Evolutionary conservation across 2,113 vertebrate species (phyloP), one percentile per base, ranked within the genome.

Genomic region (Lucifuga dentata): DNA sequence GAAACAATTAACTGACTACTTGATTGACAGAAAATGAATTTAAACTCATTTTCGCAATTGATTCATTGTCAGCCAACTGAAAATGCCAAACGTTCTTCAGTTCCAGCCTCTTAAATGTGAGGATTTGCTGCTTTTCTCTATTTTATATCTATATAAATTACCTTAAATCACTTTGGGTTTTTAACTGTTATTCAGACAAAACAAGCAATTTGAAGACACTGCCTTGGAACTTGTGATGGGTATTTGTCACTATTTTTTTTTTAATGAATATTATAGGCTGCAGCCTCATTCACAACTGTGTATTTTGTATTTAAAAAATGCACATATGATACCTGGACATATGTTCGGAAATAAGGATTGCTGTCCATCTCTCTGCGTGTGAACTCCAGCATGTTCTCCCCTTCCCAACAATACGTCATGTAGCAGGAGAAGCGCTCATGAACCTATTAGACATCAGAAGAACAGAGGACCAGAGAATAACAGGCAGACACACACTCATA

Each of bases 351-450:
- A 15, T 90, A 85, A 11, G 81, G 88, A 78, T 90, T 95, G 24
- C 35, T 84, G 57, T 93, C 91, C 75, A 91, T 88, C 65, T 91
- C 92, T 32, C 77, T 76, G 43, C 88, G 90, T 3, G 93, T 83
- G 3, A 93, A 93, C 36, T 94, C 92, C 43, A 95, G 73, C 43
- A 83, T 93, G 62, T 65, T 84, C 56, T 93, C 92, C 62, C 93
- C 92, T 15, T 85, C 85, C 68, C 88, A 90, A 73, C 94, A 95
- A 84, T 96, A 95, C 10, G 75, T 72, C 17, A 89, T 50, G 12
- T 95, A 96, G 10, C 84, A 73, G 5, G 80, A 64, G 78, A 96
- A 95, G 12, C 90, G 85, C 23, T 93, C 71, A 3, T 76, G 67
- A 78, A 95, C 94, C 95, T 96, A 59, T 29, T 5, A 35, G 2